Conservation (phyloP, 2,888 invertebrate species). For the Brachyptera risi region DNA sequence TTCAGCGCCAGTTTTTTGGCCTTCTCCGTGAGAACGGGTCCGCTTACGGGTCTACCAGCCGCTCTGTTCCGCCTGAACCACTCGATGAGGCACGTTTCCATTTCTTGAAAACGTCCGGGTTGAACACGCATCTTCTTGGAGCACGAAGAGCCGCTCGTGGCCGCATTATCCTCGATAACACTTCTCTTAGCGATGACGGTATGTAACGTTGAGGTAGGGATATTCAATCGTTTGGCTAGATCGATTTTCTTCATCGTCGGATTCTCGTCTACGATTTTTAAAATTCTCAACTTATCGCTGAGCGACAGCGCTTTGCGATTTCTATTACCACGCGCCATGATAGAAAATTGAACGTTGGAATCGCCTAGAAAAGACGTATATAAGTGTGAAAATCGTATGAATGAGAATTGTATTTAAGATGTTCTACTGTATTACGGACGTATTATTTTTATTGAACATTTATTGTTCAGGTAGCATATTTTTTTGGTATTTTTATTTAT, state of each 20-base stretch:
- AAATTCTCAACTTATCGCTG: not conserved
- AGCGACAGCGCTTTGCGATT: not conserved
- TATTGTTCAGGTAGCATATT: too few species aligned
- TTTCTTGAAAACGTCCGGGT: not conserved
- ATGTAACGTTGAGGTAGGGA: not conserved
- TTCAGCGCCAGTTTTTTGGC: conserved; percentile 30
- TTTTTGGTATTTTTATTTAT: too few species aligned
- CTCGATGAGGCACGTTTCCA: not conserved
- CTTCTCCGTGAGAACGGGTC: conserved; percentile 30
- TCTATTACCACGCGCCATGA: too few species aligned
- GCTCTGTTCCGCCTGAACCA: conserved; percentile 5
- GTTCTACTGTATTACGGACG: too few species aligned
- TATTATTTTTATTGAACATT: too few species aligned
- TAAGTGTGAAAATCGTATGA: too few species aligned
- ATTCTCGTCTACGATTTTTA: too few species aligned
- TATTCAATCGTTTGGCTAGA: not conserved
- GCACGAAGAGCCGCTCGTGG: not conserved
- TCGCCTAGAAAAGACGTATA: too few species aligned
- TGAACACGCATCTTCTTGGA: not conserved
- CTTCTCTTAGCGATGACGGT: conserved; percentile 17
- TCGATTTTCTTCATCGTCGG: not conserved
- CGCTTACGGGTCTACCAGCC: conserved; percentile 28
- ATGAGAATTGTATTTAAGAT: too few species aligned
- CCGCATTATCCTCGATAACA: conserved; percentile 26
- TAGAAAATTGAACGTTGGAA: too few species aligned